These are phyloP conservation scores for Chionomys nivalis DNA, from an alignment of 2,113 vertebrate genomes.

Conservation along the genomic window DNA sequence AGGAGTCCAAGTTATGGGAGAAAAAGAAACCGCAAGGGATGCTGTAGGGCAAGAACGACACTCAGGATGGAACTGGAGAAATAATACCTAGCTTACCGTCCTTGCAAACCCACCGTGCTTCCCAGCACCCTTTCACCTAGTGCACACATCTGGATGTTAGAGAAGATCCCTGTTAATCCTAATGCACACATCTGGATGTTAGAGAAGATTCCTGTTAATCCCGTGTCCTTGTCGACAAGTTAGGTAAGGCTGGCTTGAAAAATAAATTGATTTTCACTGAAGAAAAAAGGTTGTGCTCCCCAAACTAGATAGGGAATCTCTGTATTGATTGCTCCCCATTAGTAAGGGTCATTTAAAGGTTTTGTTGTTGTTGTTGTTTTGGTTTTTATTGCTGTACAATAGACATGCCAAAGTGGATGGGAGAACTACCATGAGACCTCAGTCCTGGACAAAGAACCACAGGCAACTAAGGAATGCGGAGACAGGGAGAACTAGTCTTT, in stretches of 20 bases:
- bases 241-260: slow-evolving; percentile 16
- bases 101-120: background rate
- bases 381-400: background rate
- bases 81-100: background rate
- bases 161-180: background rate
- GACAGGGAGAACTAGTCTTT: background rate
- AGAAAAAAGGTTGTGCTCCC: background rate
- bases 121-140: background rate
- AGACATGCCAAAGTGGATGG: background rate
- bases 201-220: background rate
- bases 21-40: slow-evolving; percentile 6
- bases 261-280: slow-evolving; percentile 42
- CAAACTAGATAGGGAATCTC: slow-evolving; percentile 36
- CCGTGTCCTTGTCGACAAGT: background rate
- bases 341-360: background rate
- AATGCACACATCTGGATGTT: background rate
- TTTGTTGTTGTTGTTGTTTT: too few relatives aligned
- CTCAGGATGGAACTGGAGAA: slow-evolving; percentile 7
- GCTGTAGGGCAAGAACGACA: background rate
- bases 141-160: background rate
- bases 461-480: background rate
- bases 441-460: background rate
- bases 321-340: background rate
- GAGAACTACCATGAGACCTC: background rate
- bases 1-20: background rate